Conservation (phyloP, 2,888 invertebrate species). For the Minunthozetes semirufus region DNA sequence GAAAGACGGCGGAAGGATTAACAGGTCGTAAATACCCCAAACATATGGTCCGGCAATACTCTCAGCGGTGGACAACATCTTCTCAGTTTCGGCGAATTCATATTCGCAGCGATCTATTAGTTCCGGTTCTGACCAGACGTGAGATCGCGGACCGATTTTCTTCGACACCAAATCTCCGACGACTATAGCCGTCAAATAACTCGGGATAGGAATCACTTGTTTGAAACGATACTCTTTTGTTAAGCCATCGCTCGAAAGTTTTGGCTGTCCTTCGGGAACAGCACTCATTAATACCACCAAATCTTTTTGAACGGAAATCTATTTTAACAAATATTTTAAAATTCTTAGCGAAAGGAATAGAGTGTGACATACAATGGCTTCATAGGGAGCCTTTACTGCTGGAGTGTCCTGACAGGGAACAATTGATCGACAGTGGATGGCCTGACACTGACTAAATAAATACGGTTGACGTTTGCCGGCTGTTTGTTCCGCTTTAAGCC, state of each 20-base stretch:
- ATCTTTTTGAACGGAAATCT: constrained; percentile 65
- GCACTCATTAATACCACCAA: constrained; percentile 86
- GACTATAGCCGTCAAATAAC: constrained; percentile 82
- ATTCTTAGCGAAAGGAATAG: neutral
- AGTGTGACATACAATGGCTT: constrained; percentile 55
- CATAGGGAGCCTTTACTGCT: constrained; percentile 75
- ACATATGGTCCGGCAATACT: constrained; percentile 77
- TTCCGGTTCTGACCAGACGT: constrained; percentile 83
- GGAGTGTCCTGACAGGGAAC: constrained; percentile 90
- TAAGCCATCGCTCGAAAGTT: constrained; percentile 47
- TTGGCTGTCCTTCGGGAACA: constrained; percentile 53
- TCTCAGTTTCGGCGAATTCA: constrained; percentile 82
- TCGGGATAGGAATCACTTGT: constrained; percentile 67
- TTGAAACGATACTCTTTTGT: constrained; percentile 57
- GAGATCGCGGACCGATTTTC: constrained; percentile 67
- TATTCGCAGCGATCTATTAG: constrained; percentile 72
- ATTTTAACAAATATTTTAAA: constrained; percentile 32
- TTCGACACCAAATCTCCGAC: constrained; percentile 68
- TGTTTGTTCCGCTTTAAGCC: constrained; percentile 79
- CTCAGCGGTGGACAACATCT: constrained; percentile 73
- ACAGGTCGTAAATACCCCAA: constrained; percentile 74
- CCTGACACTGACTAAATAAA: constrained; percentile 59
- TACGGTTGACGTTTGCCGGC: constrained; percentile 77
- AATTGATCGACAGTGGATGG: constrained; percentile 80
- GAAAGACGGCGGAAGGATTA: constrained; percentile 86